Evolutionary conservation across 2,797 vertebrate species (phyloP).

Genomic region (Propithecus deckenii): DNA sequence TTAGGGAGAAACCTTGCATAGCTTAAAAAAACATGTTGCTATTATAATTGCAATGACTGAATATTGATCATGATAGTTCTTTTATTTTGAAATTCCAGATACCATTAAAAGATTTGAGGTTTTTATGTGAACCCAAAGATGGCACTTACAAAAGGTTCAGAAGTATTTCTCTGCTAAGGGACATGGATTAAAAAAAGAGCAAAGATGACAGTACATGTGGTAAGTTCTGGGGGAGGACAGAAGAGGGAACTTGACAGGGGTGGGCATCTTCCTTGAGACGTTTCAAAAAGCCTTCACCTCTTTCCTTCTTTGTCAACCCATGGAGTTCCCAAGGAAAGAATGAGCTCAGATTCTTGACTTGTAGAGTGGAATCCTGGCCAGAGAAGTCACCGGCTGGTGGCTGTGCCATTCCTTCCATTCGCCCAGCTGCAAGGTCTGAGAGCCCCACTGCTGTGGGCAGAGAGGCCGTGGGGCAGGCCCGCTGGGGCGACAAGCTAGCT

Average conservation of each 20-base stretch:
- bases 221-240: neutral
- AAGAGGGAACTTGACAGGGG: neutral
- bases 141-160: neutral
- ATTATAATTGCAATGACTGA: neutral
- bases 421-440: neutral
- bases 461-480: neutral
- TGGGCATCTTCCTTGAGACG: neutral
- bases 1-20: neutral
- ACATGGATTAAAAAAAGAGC: neutral
- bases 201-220: neutral
- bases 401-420: fast-evolving
- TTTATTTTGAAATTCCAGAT: constrained; percentile 40
- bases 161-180: neutral
- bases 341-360: neutral
- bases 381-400: neutral
- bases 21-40: neutral
- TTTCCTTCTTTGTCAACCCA: neutral
- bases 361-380: neutral
- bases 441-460: neutral
- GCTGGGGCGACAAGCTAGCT: neutral
- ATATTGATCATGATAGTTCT: neutral
- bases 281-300: neutral
- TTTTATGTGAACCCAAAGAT: neutral
- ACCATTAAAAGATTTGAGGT: neutral
- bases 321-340: neutral